Evolutionary conservation across 2,797 vertebrate genomes (phyloP).

Genomic region (Trichosurus vulpecula): DNA sequence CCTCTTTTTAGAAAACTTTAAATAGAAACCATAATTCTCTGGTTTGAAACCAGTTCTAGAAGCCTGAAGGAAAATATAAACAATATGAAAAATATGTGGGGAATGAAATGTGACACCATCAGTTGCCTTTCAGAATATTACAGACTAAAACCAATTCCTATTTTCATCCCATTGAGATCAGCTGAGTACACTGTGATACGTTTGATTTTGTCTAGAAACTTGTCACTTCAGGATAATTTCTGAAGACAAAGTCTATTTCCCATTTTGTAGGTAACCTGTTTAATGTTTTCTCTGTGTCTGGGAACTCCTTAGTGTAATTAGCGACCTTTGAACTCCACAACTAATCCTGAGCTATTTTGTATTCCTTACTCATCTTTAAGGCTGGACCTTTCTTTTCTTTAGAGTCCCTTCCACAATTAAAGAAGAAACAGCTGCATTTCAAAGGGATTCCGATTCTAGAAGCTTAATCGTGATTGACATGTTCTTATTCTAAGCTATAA

Average conservation of each 20-base stretch:
- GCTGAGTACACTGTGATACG: conserved; percentile 76
- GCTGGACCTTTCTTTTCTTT: conserved; percentile 91
- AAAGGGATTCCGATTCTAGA: conserved; percentile 92
- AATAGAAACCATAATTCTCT: conserved; percentile 54
- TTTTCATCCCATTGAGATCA: conserved; percentile 82
- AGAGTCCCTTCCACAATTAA: conserved; percentile 90
- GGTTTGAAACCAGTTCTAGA: conserved; percentile 66
- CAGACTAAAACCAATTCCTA: conserved; percentile 73
- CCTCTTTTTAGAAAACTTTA: conserved; percentile 50
- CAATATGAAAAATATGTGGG: conserved; percentile 51
- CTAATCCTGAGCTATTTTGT: conserved; percentile 92
- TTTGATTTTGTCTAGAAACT: conserved; percentile 86
- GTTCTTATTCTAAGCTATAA: conserved; percentile 92
- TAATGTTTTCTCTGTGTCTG: conserved; percentile 92
- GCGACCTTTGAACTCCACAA: conserved; percentile 90
- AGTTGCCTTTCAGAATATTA: conserved; percentile 44
- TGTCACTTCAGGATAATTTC: conserved; percentile 85
- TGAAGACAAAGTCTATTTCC: conserved; percentile 89
- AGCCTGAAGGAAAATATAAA: conserved; percentile 60
- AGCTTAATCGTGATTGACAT: conserved; percentile 92
- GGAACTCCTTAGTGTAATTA: conserved; percentile 92
- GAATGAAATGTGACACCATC: conserved; percentile 68
- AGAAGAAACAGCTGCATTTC: conserved; percentile 94
- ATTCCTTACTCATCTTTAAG: conserved; percentile 92
- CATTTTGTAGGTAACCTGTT: conserved; percentile 91